These are phyloP conservation scores for Camelus dromedarius DNA, from an alignment of 2,113 vertebrate species.

Conservation along the genomic window DNA sequence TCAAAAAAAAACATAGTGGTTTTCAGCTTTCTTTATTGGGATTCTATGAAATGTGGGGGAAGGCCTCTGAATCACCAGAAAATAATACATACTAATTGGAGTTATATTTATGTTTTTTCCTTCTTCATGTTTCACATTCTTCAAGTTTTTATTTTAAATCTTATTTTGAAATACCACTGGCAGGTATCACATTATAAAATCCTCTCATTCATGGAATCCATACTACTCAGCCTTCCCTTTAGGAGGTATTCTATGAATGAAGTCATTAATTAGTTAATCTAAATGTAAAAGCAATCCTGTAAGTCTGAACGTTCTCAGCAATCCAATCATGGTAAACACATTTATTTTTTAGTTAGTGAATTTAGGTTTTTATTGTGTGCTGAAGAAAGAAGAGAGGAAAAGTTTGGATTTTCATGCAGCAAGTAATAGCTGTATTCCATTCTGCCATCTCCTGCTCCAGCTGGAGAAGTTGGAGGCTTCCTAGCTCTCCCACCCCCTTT, in stretches of 20 bases:
- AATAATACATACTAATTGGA: background rate
- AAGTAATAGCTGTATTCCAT: background rate
- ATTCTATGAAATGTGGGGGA: background rate
- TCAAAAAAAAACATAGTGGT: background rate
- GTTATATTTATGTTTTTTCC: background rate
- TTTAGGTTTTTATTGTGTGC: background rate
- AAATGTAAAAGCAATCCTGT: background rate
- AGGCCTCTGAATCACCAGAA: background rate
- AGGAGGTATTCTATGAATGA: background rate
- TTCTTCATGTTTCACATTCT: background rate
- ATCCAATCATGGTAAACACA: background rate
- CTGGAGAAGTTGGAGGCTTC: background rate
- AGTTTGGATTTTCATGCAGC: background rate
- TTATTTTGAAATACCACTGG: background rate
- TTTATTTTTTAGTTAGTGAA: background rate
- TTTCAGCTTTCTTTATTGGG: constrained; percentile 5
- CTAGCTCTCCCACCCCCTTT: accelerated
- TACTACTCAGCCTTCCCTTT: background rate
- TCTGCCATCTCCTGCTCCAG: background rate
- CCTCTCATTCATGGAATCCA: background rate
- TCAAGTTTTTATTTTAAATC: background rate
- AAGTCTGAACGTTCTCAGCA: background rate
- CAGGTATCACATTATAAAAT: background rate
- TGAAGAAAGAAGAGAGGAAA: background rate
- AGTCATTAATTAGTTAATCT: background rate